Conservation (phyloP, 2,113 vertebrate genomes). For the Anhinga anhinga region DNA sequence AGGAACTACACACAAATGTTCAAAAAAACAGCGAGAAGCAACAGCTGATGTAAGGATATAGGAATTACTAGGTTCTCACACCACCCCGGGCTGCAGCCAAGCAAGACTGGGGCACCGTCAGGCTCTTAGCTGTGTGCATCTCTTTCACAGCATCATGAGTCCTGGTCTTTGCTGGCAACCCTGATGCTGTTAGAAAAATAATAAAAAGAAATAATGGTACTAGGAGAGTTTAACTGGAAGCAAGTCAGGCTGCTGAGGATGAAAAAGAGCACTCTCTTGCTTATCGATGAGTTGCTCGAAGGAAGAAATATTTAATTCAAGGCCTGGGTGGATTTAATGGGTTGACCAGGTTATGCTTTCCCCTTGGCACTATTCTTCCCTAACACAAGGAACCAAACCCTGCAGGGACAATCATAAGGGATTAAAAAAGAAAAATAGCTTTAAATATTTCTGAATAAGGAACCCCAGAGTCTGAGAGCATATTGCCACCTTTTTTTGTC, state of each 20-base stretch:
- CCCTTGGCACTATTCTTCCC: not conserved
- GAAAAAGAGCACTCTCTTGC: too few relatives aligned
- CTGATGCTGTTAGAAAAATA: not conserved
- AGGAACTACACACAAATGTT: not conserved
- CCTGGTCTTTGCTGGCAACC: not conserved
- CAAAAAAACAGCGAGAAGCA: not conserved
- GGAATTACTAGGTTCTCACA: not conserved
- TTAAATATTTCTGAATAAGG: not conserved
- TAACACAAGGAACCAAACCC: not conserved
- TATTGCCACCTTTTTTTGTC: not conserved
- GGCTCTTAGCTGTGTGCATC: not conserved
- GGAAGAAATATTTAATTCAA: not conserved
- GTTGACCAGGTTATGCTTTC: not conserved
- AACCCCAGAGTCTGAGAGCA: not conserved
- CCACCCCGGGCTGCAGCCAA: not conserved
- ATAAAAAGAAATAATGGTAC: not conserved
- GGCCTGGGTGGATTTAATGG: not conserved
- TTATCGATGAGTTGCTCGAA: not conserved
- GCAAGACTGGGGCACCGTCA: not conserved
- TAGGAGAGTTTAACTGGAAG: not conserved
- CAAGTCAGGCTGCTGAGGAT: not conserved
- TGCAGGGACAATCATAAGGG: not conserved
- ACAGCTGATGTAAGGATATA: not conserved
- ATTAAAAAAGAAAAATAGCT: not conserved
- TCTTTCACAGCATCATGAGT: not conserved